Conservation (phyloP, 2,113 vertebrate genomes). For the Columba livia region DNA sequence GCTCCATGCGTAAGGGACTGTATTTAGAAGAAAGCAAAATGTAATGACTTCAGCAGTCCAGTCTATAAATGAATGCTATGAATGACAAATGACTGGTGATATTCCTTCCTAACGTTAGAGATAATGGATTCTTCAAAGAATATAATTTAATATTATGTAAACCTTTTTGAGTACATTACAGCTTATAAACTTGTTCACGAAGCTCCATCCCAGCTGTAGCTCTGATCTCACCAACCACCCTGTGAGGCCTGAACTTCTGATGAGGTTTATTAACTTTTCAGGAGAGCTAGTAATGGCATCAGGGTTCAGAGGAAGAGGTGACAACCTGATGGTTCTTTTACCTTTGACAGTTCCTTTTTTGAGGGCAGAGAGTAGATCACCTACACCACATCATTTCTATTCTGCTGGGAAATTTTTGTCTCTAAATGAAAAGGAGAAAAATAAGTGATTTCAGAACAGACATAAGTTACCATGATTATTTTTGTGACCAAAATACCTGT, state of each 20-base stretch:
- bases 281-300: background rate
- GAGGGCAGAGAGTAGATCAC: background rate
- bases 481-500: background rate
- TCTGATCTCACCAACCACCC: background rate
- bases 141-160: background rate
- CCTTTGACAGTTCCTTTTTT: background rate
- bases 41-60: background rate
- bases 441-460: background rate
- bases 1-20: background rate
- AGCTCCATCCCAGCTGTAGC: background rate
- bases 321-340: background rate
- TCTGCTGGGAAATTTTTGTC: background rate
- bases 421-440: background rate
- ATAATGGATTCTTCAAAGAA: background rate
- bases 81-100: background rate
- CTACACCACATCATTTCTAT: background rate
- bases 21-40: background rate
- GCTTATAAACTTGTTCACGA: background rate
- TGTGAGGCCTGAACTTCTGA: background rate
- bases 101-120: background rate
- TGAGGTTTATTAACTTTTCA: background rate
- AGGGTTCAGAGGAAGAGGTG: background rate
- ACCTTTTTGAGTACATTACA: background rate
- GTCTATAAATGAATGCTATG: background rate
- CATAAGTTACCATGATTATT: background rate